Percentiles rank a stretch among this genome's conserved stretches.
phyloP scores from a whole-genome alignment of 2,113 vertebrate genomes.

The Crotalus viridis region DNA sequence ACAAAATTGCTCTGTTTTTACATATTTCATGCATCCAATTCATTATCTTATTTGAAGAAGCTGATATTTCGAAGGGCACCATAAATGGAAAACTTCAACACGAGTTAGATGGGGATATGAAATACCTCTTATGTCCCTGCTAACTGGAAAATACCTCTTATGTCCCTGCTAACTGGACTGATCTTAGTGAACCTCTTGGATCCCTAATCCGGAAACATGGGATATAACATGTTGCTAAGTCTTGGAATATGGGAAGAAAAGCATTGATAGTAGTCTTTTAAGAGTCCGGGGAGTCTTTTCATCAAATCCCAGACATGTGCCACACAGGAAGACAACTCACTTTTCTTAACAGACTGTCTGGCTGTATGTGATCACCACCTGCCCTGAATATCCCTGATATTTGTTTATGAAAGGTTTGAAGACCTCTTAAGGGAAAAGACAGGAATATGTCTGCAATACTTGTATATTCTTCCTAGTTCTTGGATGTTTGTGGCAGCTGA shows the following conservation, averaged over 20 bases:
- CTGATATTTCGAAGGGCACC: not conserved
- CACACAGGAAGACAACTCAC: not conserved
- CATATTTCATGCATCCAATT: not conserved
- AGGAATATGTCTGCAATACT: not conserved
- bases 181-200: not conserved
- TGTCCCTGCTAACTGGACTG: not conserved
- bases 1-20: not conserved
- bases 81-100: not conserved
- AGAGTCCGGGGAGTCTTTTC: not conserved
- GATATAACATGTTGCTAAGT: not conserved
- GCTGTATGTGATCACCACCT: not conserved
- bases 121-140: not conserved
- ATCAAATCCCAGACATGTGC: not conserved
- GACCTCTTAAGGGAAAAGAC: not conserved
- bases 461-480: not conserved
- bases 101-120: not conserved
- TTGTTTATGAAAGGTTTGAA: not conserved
- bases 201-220: not conserved
- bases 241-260: not conserved
- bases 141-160: not conserved
- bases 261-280: not conserved
- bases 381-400: not conserved
- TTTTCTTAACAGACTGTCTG: not conserved
- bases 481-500: not conserved
- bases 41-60: not conserved